phyloP scores from a whole-genome alignment of 2,113 vertebrate species.

The Aspidoscelis tigris region DNA sequence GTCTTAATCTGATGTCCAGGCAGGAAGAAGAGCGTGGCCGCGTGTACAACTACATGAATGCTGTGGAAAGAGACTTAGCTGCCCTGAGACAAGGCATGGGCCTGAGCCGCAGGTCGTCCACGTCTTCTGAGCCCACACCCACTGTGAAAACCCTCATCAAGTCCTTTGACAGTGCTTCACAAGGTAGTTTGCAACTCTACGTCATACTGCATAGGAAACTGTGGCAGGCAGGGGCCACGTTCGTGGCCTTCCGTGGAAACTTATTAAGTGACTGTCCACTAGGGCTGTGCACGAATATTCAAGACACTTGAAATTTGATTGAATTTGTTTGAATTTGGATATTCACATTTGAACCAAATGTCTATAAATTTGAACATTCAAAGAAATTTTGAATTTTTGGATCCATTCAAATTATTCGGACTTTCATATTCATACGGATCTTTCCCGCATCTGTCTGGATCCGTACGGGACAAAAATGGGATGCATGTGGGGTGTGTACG shows the following conservation, averaged over 20 bases:
- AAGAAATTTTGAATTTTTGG: too few species aligned
- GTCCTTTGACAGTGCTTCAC: slow-evolving; percentile 94
- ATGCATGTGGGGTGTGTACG: too few species aligned
- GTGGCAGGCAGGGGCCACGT: background rate
- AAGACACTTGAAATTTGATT: too few species aligned
- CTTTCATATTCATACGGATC: too few species aligned
- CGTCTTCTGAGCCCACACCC: slow-evolving; percentile 93
- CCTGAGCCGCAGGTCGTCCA: slow-evolving; percentile 90
- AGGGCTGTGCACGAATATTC: too few species aligned
- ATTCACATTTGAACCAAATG: too few species aligned
- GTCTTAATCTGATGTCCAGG: slow-evolving; percentile 67
- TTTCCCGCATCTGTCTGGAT: too few species aligned
- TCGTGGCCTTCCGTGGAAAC: background rate
- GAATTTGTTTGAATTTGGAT: too few species aligned
- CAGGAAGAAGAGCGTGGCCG: slow-evolving; percentile 96
- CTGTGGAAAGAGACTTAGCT: slow-evolving; percentile 93
- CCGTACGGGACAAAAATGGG: too few species aligned
- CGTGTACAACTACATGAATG: slow-evolving; percentile 97
- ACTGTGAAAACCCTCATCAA: slow-evolving; percentile 98
- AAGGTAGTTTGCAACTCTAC: slow-evolving; percentile 76
- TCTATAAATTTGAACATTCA: too few species aligned
- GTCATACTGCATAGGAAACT: background rate
- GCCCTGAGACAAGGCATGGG: slow-evolving; percentile 94
- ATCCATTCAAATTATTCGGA: too few species aligned
- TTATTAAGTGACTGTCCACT: background rate